Conservation (phyloP, 2,113 vertebrate species). For the Poeciliopsis turrubarensis region DNA sequence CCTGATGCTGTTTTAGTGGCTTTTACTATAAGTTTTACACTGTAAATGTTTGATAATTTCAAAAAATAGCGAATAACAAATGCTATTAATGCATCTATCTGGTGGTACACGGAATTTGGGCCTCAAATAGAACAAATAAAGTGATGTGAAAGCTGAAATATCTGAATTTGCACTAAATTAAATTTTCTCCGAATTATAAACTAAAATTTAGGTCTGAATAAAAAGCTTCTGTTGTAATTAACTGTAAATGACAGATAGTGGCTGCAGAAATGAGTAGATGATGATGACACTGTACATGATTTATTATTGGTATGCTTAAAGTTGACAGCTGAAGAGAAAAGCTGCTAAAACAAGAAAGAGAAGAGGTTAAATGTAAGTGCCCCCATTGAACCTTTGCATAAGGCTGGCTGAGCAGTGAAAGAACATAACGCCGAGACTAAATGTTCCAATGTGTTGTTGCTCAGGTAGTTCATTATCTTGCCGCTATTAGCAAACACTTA, state of each 20-base stretch:
- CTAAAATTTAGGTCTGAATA: background rate
- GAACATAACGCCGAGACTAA: constrained; percentile 25
- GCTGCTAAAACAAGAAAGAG: background rate
- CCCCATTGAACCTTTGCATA: background rate
- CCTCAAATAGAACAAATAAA: background rate
- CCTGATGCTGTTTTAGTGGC: constrained; percentile 9
- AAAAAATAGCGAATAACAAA: background rate
- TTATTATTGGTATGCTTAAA: background rate
- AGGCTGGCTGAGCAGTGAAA: constrained; percentile 2
- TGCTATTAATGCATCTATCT: background rate
- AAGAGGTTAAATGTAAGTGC: constrained; percentile 13
- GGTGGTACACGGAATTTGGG: background rate
- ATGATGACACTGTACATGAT: background rate
- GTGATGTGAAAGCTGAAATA: background rate
- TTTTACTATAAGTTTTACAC: background rate
- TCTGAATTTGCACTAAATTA: background rate
- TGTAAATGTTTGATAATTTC: background rate
- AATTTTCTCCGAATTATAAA: too few relatives aligned
- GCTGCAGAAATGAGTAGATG: background rate
- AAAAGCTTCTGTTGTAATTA: background rate
- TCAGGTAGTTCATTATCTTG: constrained; percentile 52
- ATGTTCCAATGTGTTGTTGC: constrained; percentile 32
- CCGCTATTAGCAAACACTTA: constrained; percentile 44
- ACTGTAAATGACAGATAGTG: background rate
- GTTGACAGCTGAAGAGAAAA: background rate